These are phyloP conservation scores for Orthosia gracilis DNA, from an alignment of 2,888 invertebrate species.

Conservation along the genomic window DNA sequence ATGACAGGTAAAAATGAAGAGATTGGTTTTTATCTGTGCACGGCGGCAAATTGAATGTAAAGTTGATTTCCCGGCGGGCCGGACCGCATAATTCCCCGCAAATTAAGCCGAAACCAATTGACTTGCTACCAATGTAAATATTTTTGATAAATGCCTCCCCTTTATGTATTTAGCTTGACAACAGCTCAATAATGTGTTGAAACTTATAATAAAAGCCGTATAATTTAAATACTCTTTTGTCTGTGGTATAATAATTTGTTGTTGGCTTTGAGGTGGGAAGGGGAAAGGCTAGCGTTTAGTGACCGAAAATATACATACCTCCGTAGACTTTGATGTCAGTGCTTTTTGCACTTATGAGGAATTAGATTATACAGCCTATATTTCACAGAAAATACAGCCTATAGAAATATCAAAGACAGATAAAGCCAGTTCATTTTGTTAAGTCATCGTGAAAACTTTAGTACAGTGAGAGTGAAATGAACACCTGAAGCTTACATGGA, in stretches of 20 bases:
- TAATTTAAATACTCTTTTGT: conserved; percentile 34
- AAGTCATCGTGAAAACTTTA: too few relatives aligned
- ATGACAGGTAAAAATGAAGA: conserved; percentile 81
- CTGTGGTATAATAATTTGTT: not conserved
- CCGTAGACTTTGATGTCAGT: not conserved
- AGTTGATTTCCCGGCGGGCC: conserved; percentile 90
- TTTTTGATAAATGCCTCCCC: conserved; percentile 87
- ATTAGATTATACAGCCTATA: too few relatives aligned
- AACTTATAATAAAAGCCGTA: conserved; percentile 51
- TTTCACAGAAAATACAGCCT: not conserved
- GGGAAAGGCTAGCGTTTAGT: not conserved
- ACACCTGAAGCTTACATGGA: too few relatives aligned
- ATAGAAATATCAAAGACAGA: too few relatives aligned
- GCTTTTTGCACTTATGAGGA: not conserved
- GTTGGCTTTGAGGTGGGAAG: not conserved
- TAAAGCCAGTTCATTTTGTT: too few relatives aligned
- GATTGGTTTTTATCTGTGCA: conserved; percentile 90
- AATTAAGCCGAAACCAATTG: conserved; percentile 89
- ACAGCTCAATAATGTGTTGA: conserved; percentile 60
- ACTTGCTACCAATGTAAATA: conserved; percentile 88
- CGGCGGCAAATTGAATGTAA: conserved; percentile 89
- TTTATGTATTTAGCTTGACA: conserved; percentile 74
- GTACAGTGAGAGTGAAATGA: too few relatives aligned
- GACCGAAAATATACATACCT: not conserved
- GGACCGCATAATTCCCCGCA: conserved; percentile 86